Conservation (phyloP, 2,888 invertebrate species). For the Caprella mutica region DNA sequence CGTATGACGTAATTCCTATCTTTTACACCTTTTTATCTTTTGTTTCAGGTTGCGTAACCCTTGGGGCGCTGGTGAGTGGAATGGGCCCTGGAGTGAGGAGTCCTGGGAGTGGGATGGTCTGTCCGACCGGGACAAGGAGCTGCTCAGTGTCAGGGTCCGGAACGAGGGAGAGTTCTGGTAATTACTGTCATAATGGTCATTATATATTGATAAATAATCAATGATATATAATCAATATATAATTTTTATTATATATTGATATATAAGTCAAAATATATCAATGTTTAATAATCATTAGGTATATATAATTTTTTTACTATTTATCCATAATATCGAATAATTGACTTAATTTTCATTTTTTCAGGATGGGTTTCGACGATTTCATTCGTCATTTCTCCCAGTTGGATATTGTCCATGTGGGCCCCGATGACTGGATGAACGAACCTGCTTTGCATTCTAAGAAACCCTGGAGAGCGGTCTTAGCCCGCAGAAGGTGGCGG, state of each 20-base stretch:
- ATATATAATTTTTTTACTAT: neutral
- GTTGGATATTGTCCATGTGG: constrained; percentile 60
- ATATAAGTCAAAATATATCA: too few species aligned
- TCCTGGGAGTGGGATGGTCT: constrained; percentile 58
- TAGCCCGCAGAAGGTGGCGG: constrained; percentile 56
- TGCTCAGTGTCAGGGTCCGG: constrained; percentile 50
- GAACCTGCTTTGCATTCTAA: constrained; percentile 55
- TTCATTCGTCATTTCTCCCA: constrained; percentile 55
- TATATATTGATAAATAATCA: neutral
- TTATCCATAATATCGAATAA: too few species aligned
- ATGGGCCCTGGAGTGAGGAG: constrained; percentile 58
- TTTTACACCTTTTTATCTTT: too few species aligned
- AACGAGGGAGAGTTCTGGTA: constrained; percentile 61
- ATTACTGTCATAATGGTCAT: constrained; percentile 32
- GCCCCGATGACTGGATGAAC: constrained; percentile 62
- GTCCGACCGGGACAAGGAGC: constrained; percentile 51
- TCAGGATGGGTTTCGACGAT: constrained; percentile 60
- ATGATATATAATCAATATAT: neutral
- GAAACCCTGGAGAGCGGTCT: constrained; percentile 59
- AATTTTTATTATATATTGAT: constrained; percentile 1
- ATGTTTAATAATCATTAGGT: neutral
- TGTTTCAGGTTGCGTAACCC: constrained; percentile 52
- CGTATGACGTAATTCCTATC: too few species aligned
- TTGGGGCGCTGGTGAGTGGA: constrained; percentile 57
- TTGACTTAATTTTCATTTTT: too few species aligned